Conservation (phyloP, 2,888 invertebrate genomes). For the Trissoscelio sp. region DNA sequence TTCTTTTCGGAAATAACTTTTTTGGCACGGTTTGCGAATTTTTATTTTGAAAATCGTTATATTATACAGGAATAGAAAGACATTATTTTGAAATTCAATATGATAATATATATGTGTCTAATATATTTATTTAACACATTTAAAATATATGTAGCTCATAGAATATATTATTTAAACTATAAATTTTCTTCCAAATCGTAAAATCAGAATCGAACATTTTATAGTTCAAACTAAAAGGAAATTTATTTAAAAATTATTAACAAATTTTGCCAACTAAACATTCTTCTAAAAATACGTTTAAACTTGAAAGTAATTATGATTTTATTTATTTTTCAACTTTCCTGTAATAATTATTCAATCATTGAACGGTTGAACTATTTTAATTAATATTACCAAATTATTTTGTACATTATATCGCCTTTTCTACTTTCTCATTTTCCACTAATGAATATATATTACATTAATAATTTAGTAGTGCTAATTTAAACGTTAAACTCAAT, state of each 20-base stretch:
- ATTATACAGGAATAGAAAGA: neutral
- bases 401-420: neutral
- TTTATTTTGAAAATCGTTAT: conserved; percentile 9
- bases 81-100: conserved; percentile 10
- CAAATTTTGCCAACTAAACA: neutral
- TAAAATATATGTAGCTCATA: neutral
- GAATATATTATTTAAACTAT: neutral
- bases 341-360: too few relatives aligned
- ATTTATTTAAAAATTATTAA: neutral
- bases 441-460: neutral
- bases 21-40: conserved; percentile 18
- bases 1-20: conserved; percentile 20
- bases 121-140: neutral
- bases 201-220: neutral
- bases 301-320: too few relatives aligned
- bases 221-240: neutral
- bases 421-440: neutral
- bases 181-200: neutral
- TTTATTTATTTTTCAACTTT: too few relatives aligned
- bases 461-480: neutral
- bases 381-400: neutral
- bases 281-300: too few relatives aligned
- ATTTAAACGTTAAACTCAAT: neutral
- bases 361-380: neutral
- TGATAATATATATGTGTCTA: too few relatives aligned